A percentile compares a stretch with the other conserved stretches of the same genome.
These are phyloP conservation scores for Xiphophorus couchianus DNA, from an alignment of 2,113 vertebrate genomes.

Conservation along the genomic window DNA sequence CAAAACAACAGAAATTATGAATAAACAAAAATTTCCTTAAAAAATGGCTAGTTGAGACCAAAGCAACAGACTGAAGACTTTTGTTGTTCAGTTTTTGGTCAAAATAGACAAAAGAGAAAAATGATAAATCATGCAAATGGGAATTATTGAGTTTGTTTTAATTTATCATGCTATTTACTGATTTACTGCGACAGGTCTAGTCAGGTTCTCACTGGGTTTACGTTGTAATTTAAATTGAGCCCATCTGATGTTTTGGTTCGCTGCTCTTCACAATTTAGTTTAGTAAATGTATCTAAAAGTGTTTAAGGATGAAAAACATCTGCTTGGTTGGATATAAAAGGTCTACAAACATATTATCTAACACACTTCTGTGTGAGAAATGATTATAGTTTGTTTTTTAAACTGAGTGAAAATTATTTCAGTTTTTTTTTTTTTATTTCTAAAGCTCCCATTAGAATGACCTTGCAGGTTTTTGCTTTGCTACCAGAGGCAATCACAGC, in stretches of 20 bases:
- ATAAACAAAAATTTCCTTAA: too few relatives aligned
- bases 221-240: slow-evolving; percentile 7
- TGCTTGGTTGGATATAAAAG: slow-evolving; percentile 13
- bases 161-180: too few relatives aligned
- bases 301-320: neutral
- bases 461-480: slow-evolving; percentile 50
- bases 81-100: too few relatives aligned
- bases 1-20: too few relatives aligned
- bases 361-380: neutral
- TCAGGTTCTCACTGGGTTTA: neutral
- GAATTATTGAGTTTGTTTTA: too few relatives aligned
- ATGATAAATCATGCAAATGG: too few relatives aligned
- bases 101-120: too few relatives aligned
- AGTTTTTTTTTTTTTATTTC: neutral
- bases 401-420: neutral
- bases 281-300: neutral
- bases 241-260: neutral
- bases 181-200: too few relatives aligned
- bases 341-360: neutral
- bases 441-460: slow-evolving; percentile 13
- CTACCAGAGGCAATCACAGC: slow-evolving; percentile 40
- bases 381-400: neutral
- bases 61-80: too few relatives aligned
- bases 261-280: slow-evolving; percentile 5
- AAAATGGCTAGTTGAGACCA: too few relatives aligned